A percentile compares a stretch with the other conserved stretches of the same genome.
These are phyloP conservation scores for Pseudorhombus dupliciocellatus DNA, from an alignment of 2,113 vertebrate genomes.

Conservation along the genomic window DNA sequence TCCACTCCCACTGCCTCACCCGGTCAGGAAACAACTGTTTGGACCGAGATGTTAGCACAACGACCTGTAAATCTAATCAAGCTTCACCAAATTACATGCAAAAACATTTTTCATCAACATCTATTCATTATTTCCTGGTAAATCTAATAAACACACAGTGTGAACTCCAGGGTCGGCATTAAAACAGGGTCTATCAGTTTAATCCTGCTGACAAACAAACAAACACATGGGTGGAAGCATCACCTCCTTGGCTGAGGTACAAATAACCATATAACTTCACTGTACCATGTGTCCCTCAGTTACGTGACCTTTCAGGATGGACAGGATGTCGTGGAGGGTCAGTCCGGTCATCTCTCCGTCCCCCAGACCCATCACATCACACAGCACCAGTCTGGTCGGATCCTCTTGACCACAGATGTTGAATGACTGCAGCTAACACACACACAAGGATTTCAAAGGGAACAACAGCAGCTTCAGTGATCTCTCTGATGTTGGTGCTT, in stretches of 20 bases:
- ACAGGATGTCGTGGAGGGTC: constrained; percentile 74
- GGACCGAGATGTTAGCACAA: neutral
- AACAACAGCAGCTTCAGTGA: too few relatives aligned
- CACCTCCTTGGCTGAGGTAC: too few relatives aligned
- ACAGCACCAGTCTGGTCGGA: constrained; percentile 61
- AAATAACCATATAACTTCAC: too few relatives aligned
- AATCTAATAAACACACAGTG: too few relatives aligned
- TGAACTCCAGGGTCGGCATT: too few relatives aligned
- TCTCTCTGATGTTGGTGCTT: neutral
- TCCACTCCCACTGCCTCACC: constrained; percentile 68
- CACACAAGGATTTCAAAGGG: neutral
- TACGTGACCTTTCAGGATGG: constrained; percentile 74
- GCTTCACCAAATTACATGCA: too few relatives aligned
- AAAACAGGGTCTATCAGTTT: too few relatives aligned
- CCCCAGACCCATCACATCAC: constrained; percentile 74
- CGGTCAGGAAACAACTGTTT: constrained; percentile 19
- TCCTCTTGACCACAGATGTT: constrained; percentile 44
- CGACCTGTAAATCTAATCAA: too few relatives aligned
- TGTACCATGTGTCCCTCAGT: constrained; percentile 76
- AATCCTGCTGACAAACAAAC: too few relatives aligned
- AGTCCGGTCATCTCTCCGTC: constrained; percentile 58
- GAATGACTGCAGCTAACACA: constrained; percentile 73
- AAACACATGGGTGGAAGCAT: too few relatives aligned
- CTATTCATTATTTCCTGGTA: too few relatives aligned
- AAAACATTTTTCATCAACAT: too few relatives aligned